Evolutionary conservation across 2,797 vertebrate species (phyloP).

Genomic region (Liasis olivaceus): DNA sequence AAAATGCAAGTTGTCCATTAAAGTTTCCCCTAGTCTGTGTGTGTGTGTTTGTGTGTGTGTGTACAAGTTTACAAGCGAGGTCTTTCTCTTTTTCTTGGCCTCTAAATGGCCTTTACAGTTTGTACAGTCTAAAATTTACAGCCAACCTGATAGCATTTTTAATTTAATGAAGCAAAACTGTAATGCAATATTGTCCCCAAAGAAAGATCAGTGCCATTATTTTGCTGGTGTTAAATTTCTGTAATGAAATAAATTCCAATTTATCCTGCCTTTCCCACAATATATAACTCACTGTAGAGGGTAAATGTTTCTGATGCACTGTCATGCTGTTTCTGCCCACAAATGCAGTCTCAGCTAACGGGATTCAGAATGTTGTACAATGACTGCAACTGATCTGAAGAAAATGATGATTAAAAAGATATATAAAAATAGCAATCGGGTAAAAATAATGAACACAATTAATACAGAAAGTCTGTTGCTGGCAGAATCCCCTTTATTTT

Average conservation of each 20-base stretch:
- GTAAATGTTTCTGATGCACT: slow-evolving; percentile 43
- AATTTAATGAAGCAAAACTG: slow-evolving; percentile 66
- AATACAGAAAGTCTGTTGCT: background rate
- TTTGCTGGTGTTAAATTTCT: slow-evolving; percentile 61
- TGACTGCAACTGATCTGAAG: slow-evolving; percentile 41
- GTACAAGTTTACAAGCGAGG: background rate
- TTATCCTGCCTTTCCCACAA: slow-evolving; percentile 56
- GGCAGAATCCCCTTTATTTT: background rate
- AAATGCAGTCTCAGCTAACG: slow-evolving; percentile 36
- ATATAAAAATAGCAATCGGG: background rate
- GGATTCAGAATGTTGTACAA: slow-evolving; percentile 26
- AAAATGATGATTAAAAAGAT: slow-evolving; percentile 9
- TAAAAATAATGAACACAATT: slow-evolving; percentile 1
- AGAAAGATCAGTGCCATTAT: slow-evolving; percentile 61
- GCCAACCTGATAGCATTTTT: slow-evolving; percentile 61
- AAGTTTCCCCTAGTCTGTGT: slow-evolving; percentile 41
- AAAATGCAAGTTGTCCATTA: slow-evolving; percentile 42
- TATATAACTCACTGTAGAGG: slow-evolving; percentile 54
- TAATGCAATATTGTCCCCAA: slow-evolving; percentile 55
- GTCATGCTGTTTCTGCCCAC: slow-evolving; percentile 28
- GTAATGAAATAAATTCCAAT: slow-evolving; percentile 67
- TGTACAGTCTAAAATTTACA: slow-evolving; percentile 62
- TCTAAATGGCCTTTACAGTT: slow-evolving; percentile 57
- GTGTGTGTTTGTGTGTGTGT: background rate
- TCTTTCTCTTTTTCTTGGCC: slow-evolving; percentile 33